Base-by-base conservation (phyloP, 2,888 invertebrate genomes). In the Thelaira solivaga region DNA sequence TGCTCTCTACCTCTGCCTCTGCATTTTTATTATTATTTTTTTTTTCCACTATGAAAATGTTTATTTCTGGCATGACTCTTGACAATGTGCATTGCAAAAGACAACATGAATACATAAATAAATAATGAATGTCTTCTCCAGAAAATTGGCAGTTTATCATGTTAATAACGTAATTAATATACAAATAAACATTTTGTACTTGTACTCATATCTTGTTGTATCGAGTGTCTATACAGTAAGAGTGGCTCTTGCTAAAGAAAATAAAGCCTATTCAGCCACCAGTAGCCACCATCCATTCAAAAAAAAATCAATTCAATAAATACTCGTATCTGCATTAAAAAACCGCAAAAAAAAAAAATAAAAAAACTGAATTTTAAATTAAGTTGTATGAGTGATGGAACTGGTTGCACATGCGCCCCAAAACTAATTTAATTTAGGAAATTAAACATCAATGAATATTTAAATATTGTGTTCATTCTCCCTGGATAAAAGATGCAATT, bases 141-240 rank as follows among this genome's bases (percentile, higher is more conserved):
- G 69, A 71, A 74, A 75, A 74, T 79, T 79, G 76, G 31, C 71
- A 71, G 74, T 81, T 77, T 80, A 77, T 79, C 76, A 81, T 80
- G 55, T 80, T 81, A 81, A 81, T 80, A 80, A 75, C 61, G 74
- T 72, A 76, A 79, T 81, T 76, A 76, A 80, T 76, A 81, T 77
- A 72, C 71, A 76, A 73, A 72, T 39, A 72, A 71, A 71, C 18
- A 55, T 41, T 53, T 57, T 64, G 68, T 53, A 34, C 22, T 53
- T 26, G n/a, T n/a, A n/a, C n/a, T n/a, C 20, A 41, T 45, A 59
- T 69, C 43, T 71, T 22, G 18, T 43, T 36, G 16, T 49, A 36
- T 41, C 59, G 16, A 8, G 13, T n/a, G 10, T n/a, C n/a, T n/a
- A n/a, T n/a, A n/a, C 6, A 43, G 31, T 34, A 53, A 51, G 31